Evolutionary conservation across 1,140 invertebrate species (phyloP).

Genomic region (Bombus waltoni): DNA sequence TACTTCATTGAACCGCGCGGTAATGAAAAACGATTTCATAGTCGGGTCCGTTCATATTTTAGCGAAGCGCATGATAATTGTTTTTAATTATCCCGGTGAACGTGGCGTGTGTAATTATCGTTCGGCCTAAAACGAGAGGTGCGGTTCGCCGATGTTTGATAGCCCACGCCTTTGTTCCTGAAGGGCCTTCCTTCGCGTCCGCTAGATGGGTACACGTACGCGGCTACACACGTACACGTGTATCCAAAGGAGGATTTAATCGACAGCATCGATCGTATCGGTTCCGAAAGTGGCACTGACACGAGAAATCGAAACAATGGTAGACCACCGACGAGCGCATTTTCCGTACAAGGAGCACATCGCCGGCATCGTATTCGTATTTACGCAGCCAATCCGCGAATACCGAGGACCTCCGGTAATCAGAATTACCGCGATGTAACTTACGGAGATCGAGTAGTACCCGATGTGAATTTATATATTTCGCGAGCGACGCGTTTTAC

Average conservation of each 20-base stretch:
- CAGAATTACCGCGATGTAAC: slow-evolving; percentile 36
- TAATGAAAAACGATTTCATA: slow-evolving; percentile 11
- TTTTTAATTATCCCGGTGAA: slow-evolving; percentile 73
- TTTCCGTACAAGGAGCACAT: slow-evolving; percentile 59
- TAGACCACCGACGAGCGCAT: slow-evolving; percentile 64
- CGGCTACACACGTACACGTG: background rate
- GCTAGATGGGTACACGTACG: background rate
- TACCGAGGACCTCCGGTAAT: slow-evolving; percentile 41
- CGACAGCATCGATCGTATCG: slow-evolving; percentile 61
- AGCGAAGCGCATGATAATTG: slow-evolving; percentile 69
- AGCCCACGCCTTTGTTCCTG: slow-evolving; percentile 50
- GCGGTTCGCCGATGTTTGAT: slow-evolving; percentile 46
- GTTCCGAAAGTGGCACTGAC: slow-evolving; percentile 62
- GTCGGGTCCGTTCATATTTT: slow-evolving; percentile 34
- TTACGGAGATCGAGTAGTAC: background rate
- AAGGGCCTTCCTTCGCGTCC: slow-evolving; percentile 25
- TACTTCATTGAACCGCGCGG: background rate
- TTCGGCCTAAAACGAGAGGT: slow-evolving; percentile 50
- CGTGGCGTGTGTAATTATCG: slow-evolving; percentile 70
- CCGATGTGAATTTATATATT: slow-evolving; percentile 31
- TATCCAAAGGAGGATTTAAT: slow-evolving; percentile 63
- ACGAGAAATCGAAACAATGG: slow-evolving; percentile 65
- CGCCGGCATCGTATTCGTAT: slow-evolving; percentile 13
- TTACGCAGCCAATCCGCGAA: slow-evolving; percentile 16
- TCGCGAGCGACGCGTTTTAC: background rate